Evolutionary conservation across 1,140 invertebrate species (phyloP).

Genomic region (Mizuhopecten yessoensis): DNA sequence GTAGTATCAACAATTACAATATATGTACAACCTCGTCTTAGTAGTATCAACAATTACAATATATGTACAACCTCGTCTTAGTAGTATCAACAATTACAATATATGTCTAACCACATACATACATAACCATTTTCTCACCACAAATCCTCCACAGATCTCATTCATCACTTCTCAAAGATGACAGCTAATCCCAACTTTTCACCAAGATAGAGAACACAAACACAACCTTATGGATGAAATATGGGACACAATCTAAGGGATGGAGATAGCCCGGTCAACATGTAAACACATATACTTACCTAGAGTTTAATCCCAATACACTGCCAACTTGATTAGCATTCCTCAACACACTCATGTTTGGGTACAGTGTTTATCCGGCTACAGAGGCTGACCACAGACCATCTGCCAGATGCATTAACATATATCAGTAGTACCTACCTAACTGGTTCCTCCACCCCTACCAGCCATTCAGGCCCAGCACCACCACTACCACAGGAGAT

Average conservation of each 20-base stretch:
- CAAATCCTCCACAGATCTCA: too few relatives aligned
- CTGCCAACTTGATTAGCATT: neutral
- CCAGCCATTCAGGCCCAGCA: neutral
- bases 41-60: too few relatives aligned
- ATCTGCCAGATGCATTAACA: slow-evolving; percentile 4
- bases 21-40: too few relatives aligned
- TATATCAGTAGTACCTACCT: neutral
- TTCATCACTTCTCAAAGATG: neutral
- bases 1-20: too few relatives aligned
- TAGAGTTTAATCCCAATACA: neutral
- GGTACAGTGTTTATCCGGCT: neutral
- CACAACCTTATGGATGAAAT: neutral
- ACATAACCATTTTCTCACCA: too few relatives aligned
- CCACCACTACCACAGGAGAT: neutral
- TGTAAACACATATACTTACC: slow-evolving; percentile 16
- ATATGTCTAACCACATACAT: neutral
- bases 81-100: too few relatives aligned
- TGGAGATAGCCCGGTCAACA: too few relatives aligned
- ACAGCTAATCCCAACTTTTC: neutral
- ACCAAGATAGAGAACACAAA: neutral
- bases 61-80: too few relatives aligned
- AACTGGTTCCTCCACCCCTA: neutral
- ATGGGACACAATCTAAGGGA: too few relatives aligned
- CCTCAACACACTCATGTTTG: neutral
- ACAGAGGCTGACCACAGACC: neutral